These are phyloP conservation scores for Laspeyria flexula DNA, from an alignment of 2,888 invertebrate species.

Conservation along the genomic window DNA sequence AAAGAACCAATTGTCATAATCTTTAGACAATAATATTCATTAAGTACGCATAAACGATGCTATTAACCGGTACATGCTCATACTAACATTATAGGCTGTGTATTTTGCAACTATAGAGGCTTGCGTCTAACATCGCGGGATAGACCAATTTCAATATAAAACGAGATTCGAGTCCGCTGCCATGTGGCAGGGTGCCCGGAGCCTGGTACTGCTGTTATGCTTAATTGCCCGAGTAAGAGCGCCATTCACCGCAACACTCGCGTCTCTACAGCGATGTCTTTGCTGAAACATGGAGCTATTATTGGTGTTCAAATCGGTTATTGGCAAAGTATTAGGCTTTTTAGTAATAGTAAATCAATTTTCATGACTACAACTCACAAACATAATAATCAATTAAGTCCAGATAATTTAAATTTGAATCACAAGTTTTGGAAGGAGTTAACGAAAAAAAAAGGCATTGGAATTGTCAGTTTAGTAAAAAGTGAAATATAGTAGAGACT, in stretches of 20 bases:
- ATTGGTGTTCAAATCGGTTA: constrained; percentile 44
- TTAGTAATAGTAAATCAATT: too few species aligned
- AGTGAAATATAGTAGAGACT: too few species aligned
- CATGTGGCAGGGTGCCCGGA: constrained; percentile 75
- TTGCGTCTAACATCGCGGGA: constrained; percentile 44
- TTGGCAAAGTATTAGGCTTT: constrained; percentile 27
- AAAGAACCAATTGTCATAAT: not conserved
- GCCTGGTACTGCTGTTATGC: constrained; percentile 60
- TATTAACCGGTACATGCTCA: constrained; percentile 17
- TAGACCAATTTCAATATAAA: constrained; percentile 57
- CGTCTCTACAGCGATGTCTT: constrained; percentile 55
- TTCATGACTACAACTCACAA: not conserved
- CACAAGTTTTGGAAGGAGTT: too few species aligned
- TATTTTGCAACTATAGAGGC: constrained; percentile 27
- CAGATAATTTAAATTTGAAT: too few species aligned
- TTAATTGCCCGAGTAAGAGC: constrained; percentile 67
- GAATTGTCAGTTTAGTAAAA: too few species aligned
- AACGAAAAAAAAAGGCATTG: too few species aligned
- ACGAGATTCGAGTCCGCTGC: constrained; percentile 57
- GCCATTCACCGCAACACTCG: constrained; percentile 62
- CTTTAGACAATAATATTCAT: not conserved
- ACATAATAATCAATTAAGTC: too few species aligned
- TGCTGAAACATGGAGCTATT: constrained; percentile 52
- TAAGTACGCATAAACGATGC: not conserved
- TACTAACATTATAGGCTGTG: constrained; percentile 24